phyloP scores from a whole-genome alignment of 2,113 vertebrate species.

The Apus apus region DNA sequence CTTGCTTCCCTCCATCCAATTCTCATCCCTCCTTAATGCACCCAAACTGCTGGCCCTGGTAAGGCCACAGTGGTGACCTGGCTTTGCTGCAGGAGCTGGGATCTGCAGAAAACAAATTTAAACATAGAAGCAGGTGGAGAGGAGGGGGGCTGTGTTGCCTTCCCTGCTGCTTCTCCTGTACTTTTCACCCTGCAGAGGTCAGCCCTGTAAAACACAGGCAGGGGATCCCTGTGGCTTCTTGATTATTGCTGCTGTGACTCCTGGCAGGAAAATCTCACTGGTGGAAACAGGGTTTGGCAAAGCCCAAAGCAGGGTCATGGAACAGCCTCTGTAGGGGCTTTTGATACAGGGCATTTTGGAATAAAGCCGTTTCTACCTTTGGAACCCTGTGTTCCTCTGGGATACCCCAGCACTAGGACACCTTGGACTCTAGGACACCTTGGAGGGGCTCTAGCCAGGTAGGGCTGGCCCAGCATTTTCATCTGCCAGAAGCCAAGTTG shows the following conservation, averaged over 20 bases:
- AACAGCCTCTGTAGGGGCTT: accelerated
- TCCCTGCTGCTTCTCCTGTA: background rate
- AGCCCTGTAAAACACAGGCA: background rate
- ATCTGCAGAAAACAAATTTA: constrained; percentile 2
- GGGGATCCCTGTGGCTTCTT: background rate
- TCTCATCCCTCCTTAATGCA: accelerated
- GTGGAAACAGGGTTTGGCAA: background rate
- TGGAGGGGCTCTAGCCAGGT: background rate
- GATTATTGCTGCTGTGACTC: background rate
- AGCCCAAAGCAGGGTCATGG: accelerated
- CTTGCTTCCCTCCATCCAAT: no score
- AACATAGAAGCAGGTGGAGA: background rate
- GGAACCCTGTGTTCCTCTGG: background rate
- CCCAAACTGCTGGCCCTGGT: accelerated
- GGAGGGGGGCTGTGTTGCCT: background rate
- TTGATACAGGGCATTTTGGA: background rate
- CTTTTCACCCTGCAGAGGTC: background rate
- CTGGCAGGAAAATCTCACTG: background rate
- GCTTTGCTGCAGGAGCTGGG: background rate
- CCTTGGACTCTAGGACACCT: background rate
- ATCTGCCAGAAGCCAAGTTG: background rate
- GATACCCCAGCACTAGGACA: background rate
- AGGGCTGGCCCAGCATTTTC: background rate
- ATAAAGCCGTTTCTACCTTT: background rate
- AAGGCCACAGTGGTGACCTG: accelerated